Evolutionary conservation across 2,113 vertebrate species (phyloP).

Genomic region (Rutilus rutilus): DNA sequence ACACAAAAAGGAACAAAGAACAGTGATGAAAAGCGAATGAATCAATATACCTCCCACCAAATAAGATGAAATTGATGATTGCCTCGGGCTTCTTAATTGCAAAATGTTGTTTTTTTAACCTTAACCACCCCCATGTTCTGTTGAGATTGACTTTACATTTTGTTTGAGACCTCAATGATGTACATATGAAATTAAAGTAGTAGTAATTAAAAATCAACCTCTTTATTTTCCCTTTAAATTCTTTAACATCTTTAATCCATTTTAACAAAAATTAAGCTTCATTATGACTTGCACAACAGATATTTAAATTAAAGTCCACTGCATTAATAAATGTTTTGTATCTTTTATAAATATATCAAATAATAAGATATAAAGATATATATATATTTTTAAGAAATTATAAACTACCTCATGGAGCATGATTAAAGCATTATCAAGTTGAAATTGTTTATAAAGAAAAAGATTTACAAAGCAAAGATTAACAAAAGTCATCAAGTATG

Average conservation of each 20-base stretch:
- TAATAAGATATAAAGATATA: too few relatives aligned
- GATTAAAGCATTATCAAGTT: background rate
- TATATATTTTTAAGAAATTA: background rate
- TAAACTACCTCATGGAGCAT: background rate
- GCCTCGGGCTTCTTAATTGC: background rate
- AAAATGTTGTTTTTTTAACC: slow-evolving; percentile 6
- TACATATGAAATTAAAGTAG: background rate
- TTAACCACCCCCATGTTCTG: background rate
- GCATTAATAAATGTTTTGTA: background rate
- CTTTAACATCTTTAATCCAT: background rate
- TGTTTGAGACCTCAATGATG: background rate
- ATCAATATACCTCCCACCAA: slow-evolving; percentile 1
- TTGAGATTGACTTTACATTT: background rate
- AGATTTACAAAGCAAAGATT: too few relatives aligned
- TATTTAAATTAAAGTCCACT: background rate
- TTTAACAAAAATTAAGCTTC: background rate
- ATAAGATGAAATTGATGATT: background rate
- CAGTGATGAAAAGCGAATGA: background rate
- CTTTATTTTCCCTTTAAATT: background rate
- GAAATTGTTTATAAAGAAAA: background rate
- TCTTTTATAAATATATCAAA: background rate
- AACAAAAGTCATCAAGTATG: background rate
- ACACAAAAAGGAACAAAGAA: slow-evolving; percentile 16
- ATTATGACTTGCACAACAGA: background rate
- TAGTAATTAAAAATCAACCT: background rate